Base-by-base conservation (phyloP, 2,113 vertebrate species). In the Cyanoramphus novaezelandiae region DNA sequence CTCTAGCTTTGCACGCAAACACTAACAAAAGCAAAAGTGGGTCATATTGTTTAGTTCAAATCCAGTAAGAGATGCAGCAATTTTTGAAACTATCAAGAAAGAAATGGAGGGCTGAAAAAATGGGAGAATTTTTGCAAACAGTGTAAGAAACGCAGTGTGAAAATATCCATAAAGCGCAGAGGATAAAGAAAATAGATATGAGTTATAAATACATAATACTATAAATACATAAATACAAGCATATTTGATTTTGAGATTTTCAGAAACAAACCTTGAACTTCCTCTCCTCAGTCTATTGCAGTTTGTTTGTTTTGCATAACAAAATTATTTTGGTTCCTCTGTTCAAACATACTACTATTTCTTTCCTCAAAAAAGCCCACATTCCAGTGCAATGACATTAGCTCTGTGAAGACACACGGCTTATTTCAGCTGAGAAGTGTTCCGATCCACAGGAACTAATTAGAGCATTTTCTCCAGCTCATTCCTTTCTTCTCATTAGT, bases 401-500 rank as follows among this genome's bases (percentile, higher is more conserved):
- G 65, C 57, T 89, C 57, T 72, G 52, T 65, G 83, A 88, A 97
- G 93, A 88, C 57, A 79, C 81, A 62, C 13, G 37, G 83, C 44
- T 86, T 67, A 72, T 86, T 96, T 95, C 86, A 89, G 84, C 89
- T 64, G 55, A 81, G 65, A 93, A 88, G 57, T 53, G 69, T 87
- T 88, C 82, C 93, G 96, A 96, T 88, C 86, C 87, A 57, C 74
- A 72, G 41, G n/a, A 94, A 92, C 88, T 96, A 96, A 96, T 96
- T 95, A 96, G 91, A 84, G 62, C 65, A 85, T 87, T 96, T 96
- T 96, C 92, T 88, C 4, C 0, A 89, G 46, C 77, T 94, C 12
- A 2, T 93, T 84, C 70, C 81, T 96, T 96, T 96, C 80, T 96
- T 97, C 93, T 96, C 87, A 96, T 96, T 96, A 94, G 86, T 93